Conservation (phyloP, 2,888 invertebrate species). For the Diabrotica balteata region DNA sequence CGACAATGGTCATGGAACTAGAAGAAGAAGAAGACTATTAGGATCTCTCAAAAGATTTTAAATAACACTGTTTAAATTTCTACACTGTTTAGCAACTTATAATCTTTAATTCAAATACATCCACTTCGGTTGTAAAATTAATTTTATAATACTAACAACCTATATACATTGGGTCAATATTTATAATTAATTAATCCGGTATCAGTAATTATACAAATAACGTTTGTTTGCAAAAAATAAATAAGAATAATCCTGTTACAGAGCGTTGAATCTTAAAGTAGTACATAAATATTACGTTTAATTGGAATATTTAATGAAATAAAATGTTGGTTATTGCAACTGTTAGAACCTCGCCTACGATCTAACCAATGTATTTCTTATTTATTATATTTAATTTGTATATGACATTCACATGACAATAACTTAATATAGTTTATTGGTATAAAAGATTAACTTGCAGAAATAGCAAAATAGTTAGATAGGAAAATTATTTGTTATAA, state of each 20-base stretch:
- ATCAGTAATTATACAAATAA: not conserved
- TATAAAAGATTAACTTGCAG: no score
- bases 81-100: no score
- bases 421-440: no score
- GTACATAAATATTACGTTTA: constrained; percentile 5
- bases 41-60: no score
- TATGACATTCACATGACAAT: no score
- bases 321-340: not conserved
- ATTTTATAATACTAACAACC: not conserved
- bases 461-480: no score
- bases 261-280: not conserved
- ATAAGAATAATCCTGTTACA: not conserved
- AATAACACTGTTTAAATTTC: no score
- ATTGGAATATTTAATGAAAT: constrained; percentile 5
- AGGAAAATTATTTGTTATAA: no score
- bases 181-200: constrained; percentile 6
- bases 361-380: no score
- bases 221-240: constrained; percentile 1
- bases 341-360: not conserved
- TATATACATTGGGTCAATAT: not conserved
- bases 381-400: no score
- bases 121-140: not conserved
- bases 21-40: no score
- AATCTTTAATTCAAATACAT: not conserved
- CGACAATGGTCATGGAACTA: no score